Evolutionary conservation across 1,140 invertebrate species (phyloP).

Genomic region (Atopsyche davidsoni): DNA sequence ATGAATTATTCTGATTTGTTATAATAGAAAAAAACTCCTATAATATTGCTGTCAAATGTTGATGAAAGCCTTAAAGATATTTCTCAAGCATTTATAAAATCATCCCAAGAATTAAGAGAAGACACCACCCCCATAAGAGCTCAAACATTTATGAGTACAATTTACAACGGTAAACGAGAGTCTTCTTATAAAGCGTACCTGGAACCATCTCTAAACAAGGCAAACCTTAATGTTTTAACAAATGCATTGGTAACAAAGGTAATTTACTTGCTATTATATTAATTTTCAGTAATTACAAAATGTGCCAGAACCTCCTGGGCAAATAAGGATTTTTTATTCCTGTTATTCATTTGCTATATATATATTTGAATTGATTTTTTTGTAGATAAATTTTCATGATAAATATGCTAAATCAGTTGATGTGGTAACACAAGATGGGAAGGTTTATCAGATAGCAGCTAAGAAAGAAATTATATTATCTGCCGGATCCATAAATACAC

Average conservation of each 20-base stretch:
- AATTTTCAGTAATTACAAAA: too few relatives aligned
- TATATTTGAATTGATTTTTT: too few relatives aligned
- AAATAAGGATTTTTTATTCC: too few relatives aligned
- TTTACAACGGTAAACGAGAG: slow-evolving; percentile 59
- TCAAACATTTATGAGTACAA: slow-evolving; percentile 34
- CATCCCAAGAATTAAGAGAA: slow-evolving; percentile 39
- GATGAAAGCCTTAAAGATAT: slow-evolving; percentile 33
- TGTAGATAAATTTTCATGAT: slow-evolving; percentile 34
- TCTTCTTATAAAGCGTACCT: slow-evolving; percentile 63
- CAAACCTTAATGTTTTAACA: slow-evolving; percentile 64
- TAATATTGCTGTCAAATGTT: slow-evolving; percentile 14
- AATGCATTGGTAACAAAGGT: slow-evolving; percentile 53
- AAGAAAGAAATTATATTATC: slow-evolving; percentile 64
- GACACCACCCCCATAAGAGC: slow-evolving; percentile 5
- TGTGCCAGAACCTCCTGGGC: too few relatives aligned
- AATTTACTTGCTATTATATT: slow-evolving; percentile 1
- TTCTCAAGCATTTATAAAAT: slow-evolving; percentile 43
- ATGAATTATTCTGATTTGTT: too few relatives aligned
- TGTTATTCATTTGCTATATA: too few relatives aligned
- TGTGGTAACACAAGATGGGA: slow-evolving; percentile 41
- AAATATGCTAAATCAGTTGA: slow-evolving; percentile 42
- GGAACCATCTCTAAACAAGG: slow-evolving; percentile 54
- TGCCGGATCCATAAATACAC: slow-evolving; percentile 63
- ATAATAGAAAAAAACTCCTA: too few relatives aligned
- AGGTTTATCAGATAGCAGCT: slow-evolving; percentile 46